Evolutionary conservation across 2,888 invertebrate species (phyloP).

Genomic region (Amphipoea lucens): DNA sequence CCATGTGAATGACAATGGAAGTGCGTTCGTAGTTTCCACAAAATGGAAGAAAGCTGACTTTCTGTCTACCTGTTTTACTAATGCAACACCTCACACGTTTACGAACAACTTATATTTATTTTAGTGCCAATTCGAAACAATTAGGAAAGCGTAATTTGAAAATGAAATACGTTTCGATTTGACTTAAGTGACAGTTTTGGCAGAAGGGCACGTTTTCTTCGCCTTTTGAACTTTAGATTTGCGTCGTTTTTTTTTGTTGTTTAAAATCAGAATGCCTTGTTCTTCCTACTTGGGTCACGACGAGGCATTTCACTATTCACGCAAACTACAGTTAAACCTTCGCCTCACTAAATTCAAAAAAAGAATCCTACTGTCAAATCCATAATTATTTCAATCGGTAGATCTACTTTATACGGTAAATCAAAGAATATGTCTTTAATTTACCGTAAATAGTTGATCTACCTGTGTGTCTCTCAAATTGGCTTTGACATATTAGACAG

Average conservation of each 20-base stretch:
- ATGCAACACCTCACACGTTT: slow-evolving; percentile 61
- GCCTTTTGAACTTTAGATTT: background rate
- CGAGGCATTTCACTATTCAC: slow-evolving; percentile 1
- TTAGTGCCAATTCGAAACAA: slow-evolving; percentile 42
- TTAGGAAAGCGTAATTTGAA: slow-evolving; percentile 39
- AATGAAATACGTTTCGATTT: slow-evolving; percentile 23
- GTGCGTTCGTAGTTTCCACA: slow-evolving; percentile 70
- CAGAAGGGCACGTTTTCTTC: slow-evolving; percentile 18
- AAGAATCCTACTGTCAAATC: background rate
- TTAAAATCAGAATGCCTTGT: background rate
- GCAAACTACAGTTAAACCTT: background rate
- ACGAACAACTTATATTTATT: slow-evolving; percentile 51
- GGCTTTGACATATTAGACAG: slow-evolving; percentile 2
- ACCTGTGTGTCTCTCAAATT: background rate
- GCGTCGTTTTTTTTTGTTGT: background rate
- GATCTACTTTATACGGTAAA: background rate
- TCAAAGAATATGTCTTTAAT: background rate
- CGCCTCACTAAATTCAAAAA: background rate
- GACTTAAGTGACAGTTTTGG: slow-evolving; percentile 33
- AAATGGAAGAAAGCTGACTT: slow-evolving; percentile 77
- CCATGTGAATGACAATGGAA: slow-evolving; percentile 70
- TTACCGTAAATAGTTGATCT: background rate
- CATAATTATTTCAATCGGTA: background rate
- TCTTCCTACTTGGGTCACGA: background rate
- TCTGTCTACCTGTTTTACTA: slow-evolving; percentile 69